Base-by-base conservation (phyloP, 2,888 invertebrate species). In the Drosophila affinis region DNA sequence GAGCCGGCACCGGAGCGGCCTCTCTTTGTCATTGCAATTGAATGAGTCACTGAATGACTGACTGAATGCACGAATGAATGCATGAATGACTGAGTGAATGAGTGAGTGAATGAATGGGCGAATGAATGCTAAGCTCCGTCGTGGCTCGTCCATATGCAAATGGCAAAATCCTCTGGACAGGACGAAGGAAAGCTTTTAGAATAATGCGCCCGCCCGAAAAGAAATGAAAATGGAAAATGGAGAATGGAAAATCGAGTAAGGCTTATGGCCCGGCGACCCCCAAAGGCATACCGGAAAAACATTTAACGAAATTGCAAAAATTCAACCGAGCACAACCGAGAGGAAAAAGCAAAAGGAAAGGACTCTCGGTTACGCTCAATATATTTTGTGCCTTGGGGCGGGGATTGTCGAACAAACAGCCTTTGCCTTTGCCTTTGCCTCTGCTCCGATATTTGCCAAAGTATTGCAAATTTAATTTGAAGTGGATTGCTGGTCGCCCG, bases 11-110 rank as follows among this genome's bases (percentile, higher is more conserved):
- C 62, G 45, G 53, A 57, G 54, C 62, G 39, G 51, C 54, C 62
- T 27, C 56, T 59, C 32, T 74, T 67, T 80, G 77, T 81, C 79
- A 78, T 81, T 84, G 84, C 80, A 81, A 81, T 79, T 76, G 63
- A 71, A 68, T 84, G 81, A 81, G 61, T 76, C 68, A 59, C 57
- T 58, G 72, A 59, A 52, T 63, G 64, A 59, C 49, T 61, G 51
- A 62, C 9, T 54, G 55, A 58, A 57, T 53, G 59, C 18, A 53
- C 57, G 67, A 65, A 57, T 64, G 63, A 59, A 29, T 52, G 61
- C 52, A 44, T 44, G 62, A 49, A 67, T 65, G 67, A 67, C 34
- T 67, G 49, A 14, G 1, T 65, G 67, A 65, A 49, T 64, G 63
- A 59, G 32, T 52, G 61, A 61, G 10, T 54, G 54, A 57, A 57